phyloP scores from a whole-genome alignment of 2,797 vertebrate species.

The Gephyroberyx darwinii region DNA sequence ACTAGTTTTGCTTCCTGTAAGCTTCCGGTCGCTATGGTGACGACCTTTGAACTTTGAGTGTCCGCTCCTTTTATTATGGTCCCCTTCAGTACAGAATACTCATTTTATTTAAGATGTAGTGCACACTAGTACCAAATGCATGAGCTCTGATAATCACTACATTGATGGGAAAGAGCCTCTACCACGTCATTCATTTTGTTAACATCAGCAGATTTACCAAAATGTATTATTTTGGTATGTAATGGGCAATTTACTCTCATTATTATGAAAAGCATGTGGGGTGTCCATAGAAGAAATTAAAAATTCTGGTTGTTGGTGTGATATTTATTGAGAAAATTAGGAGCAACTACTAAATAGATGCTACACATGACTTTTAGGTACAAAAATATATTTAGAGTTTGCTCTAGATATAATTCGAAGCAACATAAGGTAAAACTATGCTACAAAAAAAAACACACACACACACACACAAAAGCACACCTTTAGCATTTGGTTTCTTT shows the following conservation, averaged over 20 bases:
- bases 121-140: too few relatives aligned
- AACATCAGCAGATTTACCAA: background rate
- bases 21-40: slow-evolving; percentile 64
- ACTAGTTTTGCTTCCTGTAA: background rate
- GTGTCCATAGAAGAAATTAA: background rate
- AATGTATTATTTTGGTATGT: slow-evolving; percentile 2
- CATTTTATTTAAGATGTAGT: background rate
- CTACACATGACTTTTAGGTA: slow-evolving; percentile 35
- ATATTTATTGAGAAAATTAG: slow-evolving; percentile 36
- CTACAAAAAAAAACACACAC: background rate
- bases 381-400: slow-evolving; percentile 59
- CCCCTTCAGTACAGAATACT: background rate
- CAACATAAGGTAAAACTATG: background rate
- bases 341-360: slow-evolving; percentile 21
- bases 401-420: slow-evolving; percentile 16
- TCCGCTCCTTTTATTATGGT: background rate
- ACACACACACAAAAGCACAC: background rate
- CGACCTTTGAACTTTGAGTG: slow-evolving; percentile 12
- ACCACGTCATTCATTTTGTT: background rate
- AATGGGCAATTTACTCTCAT: slow-evolving; percentile 20
- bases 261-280: background rate
- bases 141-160: too few relatives aligned
- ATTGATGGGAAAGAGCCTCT: too few relatives aligned
- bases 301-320: slow-evolving; percentile 9
- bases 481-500: slow-evolving; percentile 18